Base-by-base conservation (phyloP, 2,113 vertebrate species). In the Oncorhynchus mykiss region DNA sequence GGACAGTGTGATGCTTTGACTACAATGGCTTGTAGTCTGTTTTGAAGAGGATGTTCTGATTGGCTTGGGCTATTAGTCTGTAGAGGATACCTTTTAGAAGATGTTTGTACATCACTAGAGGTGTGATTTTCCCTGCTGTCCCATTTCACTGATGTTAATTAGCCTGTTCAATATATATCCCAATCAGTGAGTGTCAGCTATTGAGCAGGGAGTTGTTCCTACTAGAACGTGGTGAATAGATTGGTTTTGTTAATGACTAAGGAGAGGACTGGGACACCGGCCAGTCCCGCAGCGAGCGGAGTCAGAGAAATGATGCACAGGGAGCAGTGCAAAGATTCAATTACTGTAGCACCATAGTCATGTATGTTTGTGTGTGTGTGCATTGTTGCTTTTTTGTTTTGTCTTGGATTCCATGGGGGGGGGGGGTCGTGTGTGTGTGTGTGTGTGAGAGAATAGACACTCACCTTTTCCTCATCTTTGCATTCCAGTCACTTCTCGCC, bases 381-480 rank as follows among this genome's bases (percentile, higher is more conserved):
- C 27, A 31, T 71, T 12, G n/a, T 4, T 54, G 51, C 4, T 54
- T 45, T 54, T 14, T 24, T 18, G 12, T 54, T 14, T 24, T 18
- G 12, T 27, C 54, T 18, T 70, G 68, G 9, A 45, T 45, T 45
- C 39, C 39, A 45, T 45, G 13, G 11, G 18, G 9, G 39, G 6
- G 34, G 6, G 7, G 1, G 1, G 1, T 1, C 1, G 34, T 34
- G 34, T 34, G 34, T 7, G 34, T 72, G 8, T 57, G 2, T 22
- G 39, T 54, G 5, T 51, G 71, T 7, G 12, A 66, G 22, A 66
- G 9, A 29, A 29, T 25, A 29, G 22, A 29, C 11, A 75, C 81
- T 83, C 64, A 86, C 84, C 79, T 86, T 81, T 65, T 77, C 29
- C 54, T 80, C 75, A 59, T 73, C 79, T 79, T 79, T 70, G 69